Base-by-base conservation (phyloP, 2,888 invertebrate genomes). In the Ormyrus labotus region DNA sequence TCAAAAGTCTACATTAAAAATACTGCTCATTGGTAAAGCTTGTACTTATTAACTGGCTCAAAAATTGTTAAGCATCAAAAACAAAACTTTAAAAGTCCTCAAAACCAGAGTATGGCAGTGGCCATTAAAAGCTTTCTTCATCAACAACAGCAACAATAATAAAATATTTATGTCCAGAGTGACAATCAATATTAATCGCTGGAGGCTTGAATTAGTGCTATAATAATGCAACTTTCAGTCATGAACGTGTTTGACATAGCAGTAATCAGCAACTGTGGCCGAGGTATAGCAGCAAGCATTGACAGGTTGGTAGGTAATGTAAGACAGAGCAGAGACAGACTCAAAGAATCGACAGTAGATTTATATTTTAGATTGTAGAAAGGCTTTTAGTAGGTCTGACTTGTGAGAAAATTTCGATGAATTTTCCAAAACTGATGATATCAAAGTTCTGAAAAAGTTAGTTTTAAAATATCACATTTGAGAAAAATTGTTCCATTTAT, bases 241-340 rank as follows among this genome's bases (percentile, higher is more conserved):
- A 87, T 87, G 85, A 85, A 87, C 81, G 86, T 87, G 86, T 89
- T 79, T 87, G 86, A 88, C 88, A 87, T 87, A 89, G 87, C 88
- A 88, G 86, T 88, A 87, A 72, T 88, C 87, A 89, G 90, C 89
- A 85, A 87, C 87, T 87, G 87, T 89, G 87, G 89, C 89, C 89
- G 90, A 90, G 87, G 87, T 89, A 90, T 88, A 90, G 89, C 89
- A 89, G 89, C 89, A 90, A 90, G 90, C 90, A 90, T 88, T 87
- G 86, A 90, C 86, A 89, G 88, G 86, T 90, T 88, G 86, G 84
- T 87, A 88, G 86, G 86, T 87, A 86, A 71, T 73, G 78, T 85
- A 84, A 88, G 87, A 87, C 58, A 87, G 86, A 86, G 85, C 45
- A 85, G 82, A 89, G 87, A 87, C 71, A 88, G 85, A 87, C 76